phyloP scores from a whole-genome alignment of 2,888 invertebrate species.

The Drosophila stalkeri region DNA sequence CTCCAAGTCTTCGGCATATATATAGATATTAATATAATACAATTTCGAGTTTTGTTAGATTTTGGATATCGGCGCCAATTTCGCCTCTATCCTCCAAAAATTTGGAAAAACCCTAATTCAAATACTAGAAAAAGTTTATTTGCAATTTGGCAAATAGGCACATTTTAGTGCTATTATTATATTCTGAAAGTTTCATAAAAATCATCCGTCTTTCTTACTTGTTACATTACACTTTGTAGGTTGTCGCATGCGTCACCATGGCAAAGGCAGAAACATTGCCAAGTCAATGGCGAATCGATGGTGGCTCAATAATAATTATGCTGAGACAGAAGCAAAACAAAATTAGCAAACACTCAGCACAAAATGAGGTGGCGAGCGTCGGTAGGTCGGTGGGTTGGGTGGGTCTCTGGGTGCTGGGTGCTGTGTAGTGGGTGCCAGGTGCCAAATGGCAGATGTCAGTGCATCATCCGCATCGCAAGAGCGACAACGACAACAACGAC shows the following conservation, averaged over 20 bases:
- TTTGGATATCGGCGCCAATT: no score
- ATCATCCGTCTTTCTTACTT: no score
- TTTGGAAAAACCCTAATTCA: no score
- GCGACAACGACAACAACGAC: constrained; percentile 10
- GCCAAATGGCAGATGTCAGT: constrained; percentile 68
- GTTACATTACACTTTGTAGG: constrained; percentile 13
- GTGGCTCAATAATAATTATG: constrained; percentile 76
- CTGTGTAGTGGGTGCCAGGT: constrained; percentile 53
- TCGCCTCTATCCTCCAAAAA: no score
- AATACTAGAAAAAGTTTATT: no score
- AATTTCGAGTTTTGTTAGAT: no score
- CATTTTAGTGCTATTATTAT: no score
- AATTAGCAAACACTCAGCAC: constrained; percentile 18
- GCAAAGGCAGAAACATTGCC: constrained; percentile 28
- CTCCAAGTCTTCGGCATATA: no score
- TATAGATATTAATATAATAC: no score
- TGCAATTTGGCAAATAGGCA: no score
- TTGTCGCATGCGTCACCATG: constrained; percentile 60
- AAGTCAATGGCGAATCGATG: constrained; percentile 60
- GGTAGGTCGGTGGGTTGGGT: neutral
- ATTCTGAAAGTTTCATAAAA: no score
- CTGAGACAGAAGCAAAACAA: constrained; percentile 47
- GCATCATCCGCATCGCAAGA: constrained; percentile 59
- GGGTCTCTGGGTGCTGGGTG: constrained; percentile 5
- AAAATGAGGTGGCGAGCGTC: constrained; percentile 13